phyloP scores from a whole-genome alignment of 1,140 invertebrate genomes.

The Druon quercuslanigerum region DNA sequence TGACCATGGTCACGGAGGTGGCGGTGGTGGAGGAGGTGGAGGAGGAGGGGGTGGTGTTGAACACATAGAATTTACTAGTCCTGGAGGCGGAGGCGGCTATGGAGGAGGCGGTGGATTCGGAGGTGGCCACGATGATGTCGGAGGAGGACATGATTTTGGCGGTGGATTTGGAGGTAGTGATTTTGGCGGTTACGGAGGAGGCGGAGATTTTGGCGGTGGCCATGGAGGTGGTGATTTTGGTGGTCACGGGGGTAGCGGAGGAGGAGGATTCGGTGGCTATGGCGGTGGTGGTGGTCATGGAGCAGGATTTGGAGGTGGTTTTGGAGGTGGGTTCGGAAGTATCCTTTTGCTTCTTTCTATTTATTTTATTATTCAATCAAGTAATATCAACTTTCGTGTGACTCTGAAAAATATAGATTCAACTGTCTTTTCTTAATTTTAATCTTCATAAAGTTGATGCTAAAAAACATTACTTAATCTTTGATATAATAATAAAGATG shows the following conservation, averaged over 20 bases:
- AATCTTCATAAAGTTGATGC: too few relatives aligned
- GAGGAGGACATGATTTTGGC: slow-evolving; percentile 40
- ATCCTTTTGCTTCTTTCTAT: too few relatives aligned
- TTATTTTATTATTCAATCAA: too few relatives aligned
- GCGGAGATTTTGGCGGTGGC: neutral
- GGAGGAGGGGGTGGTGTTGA: slow-evolving; percentile 49
- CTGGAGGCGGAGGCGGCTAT: slow-evolving; percentile 48
- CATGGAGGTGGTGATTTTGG: neutral
- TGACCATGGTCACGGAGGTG: slow-evolving; percentile 59
- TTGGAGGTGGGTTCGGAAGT: slow-evolving; percentile 22
- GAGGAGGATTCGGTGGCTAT: neutral
- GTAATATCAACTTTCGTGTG: too few relatives aligned
- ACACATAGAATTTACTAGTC: slow-evolving; percentile 46
- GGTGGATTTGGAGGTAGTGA: slow-evolving; percentile 37
- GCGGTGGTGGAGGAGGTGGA: slow-evolving; percentile 52
- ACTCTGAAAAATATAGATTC: too few relatives aligned
- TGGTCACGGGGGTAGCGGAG: neutral
- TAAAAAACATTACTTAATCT: too few relatives aligned
- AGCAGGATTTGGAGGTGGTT: neutral
- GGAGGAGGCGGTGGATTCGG: slow-evolving; percentile 44
- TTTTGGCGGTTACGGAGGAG: neutral
- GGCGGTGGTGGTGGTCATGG: neutral
- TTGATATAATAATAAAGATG: too few relatives aligned
- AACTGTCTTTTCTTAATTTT: too few relatives aligned
- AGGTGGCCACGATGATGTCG: slow-evolving; percentile 40